A percentile compares a stretch with the other conserved stretches of the same genome.
These are phyloP conservation scores for Homalodisca vitripennis DNA, from an alignment of 1,140 invertebrate species.

Conservation along the genomic window DNA sequence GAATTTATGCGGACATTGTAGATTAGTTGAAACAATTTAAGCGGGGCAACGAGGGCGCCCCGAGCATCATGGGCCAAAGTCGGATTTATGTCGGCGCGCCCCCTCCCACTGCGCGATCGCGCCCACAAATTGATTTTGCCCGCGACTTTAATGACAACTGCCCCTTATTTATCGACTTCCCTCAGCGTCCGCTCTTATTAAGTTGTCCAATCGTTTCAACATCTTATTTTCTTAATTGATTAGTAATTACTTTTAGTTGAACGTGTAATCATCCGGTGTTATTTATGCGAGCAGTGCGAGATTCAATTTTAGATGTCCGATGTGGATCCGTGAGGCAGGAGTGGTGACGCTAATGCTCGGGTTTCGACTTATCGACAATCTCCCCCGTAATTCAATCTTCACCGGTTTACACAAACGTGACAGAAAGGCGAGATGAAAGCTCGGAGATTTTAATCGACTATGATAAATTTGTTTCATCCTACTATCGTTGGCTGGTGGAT, in stretches of 20 bases:
- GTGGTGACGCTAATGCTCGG: too few species aligned
- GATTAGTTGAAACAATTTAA: constrained; percentile 22
- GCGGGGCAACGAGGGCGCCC: neutral
- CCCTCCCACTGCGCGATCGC: neutral
- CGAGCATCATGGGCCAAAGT: neutral
- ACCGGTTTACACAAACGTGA: neutral
- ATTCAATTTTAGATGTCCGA: constrained; percentile 21
- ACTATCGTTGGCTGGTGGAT: too few species aligned
- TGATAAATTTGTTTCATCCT: too few species aligned
- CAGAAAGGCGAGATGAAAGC: too few species aligned
- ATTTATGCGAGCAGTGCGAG: constrained; percentile 5
- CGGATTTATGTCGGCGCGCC: constrained; percentile 1
- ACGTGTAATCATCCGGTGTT: constrained; percentile 14
- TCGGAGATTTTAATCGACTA: neutral
- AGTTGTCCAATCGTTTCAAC: constrained; percentile 21
- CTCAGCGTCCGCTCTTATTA: neutral
- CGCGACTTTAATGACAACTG: constrained; percentile 19
- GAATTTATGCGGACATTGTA: constrained; percentile 18
- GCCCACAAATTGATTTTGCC: constrained; percentile 7
- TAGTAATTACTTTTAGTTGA: constrained; percentile 22
- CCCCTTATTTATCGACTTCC: constrained; percentile 12
- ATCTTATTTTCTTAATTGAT: constrained; percentile 25
- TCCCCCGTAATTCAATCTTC: neutral
- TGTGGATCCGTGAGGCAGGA: too few species aligned
- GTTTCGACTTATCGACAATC: neutral